Evolutionary conservation across 2,888 invertebrate genomes (phyloP).

Genomic region (Priocnemis perturbator): DNA sequence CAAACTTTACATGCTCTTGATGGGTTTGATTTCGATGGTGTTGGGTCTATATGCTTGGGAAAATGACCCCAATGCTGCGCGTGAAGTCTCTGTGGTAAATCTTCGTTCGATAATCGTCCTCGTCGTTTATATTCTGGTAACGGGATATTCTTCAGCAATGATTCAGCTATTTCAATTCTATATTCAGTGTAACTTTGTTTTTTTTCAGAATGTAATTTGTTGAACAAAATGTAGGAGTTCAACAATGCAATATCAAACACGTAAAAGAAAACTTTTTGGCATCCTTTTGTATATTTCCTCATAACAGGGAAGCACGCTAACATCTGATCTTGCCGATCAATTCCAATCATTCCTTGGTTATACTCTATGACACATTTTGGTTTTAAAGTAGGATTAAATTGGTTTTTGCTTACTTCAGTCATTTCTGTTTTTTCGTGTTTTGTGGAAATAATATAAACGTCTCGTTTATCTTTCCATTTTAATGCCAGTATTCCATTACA

Average conservation of each 20-base stretch:
- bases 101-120: neutral
- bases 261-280: neutral
- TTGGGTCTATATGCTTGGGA: constrained; percentile 3
- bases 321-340: too few species aligned
- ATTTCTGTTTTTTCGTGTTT: too few species aligned
- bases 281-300: neutral
- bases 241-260: neutral
- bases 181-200: neutral
- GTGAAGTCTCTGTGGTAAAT: neutral
- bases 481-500: too few species aligned
- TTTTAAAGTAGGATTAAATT: too few species aligned
- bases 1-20: too few species aligned
- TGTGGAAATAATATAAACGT: too few species aligned
- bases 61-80: neutral
- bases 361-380: too few species aligned
- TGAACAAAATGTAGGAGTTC: neutral
- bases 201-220: constrained; percentile 4
- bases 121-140: neutral
- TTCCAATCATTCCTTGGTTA: too few species aligned
- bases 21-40: neutral
- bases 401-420: too few species aligned
- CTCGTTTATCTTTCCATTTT: too few species aligned
- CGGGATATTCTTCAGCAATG: neutral
- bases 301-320: too few species aligned
- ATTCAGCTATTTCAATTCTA: neutral